Percentiles rank a stretch among this genome's conserved stretches.
Evolutionary conservation across 1,140 invertebrate genomes (phyloP).

Genomic region (Cydia strobilella): DNA sequence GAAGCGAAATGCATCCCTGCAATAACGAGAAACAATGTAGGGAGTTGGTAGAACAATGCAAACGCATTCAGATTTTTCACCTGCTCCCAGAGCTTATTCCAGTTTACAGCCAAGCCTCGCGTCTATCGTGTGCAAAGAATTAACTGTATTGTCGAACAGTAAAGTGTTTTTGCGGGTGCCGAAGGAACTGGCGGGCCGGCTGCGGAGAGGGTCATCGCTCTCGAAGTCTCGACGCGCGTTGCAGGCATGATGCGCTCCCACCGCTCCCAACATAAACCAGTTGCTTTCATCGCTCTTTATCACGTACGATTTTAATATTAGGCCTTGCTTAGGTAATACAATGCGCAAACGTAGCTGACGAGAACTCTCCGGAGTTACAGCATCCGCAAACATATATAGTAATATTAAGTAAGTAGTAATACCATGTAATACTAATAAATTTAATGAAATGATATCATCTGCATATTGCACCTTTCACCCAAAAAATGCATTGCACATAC

Average conservation of each 20-base stretch:
- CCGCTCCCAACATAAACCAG: neutral
- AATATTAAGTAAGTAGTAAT: too few relatives aligned
- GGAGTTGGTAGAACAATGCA: too few relatives aligned
- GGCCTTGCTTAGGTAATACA: neutral
- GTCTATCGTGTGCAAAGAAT: conserved; percentile 6
- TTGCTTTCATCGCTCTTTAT: neutral
- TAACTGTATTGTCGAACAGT: conserved; percentile 28
- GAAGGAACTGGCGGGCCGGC: conserved; percentile 8
- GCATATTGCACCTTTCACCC: too few relatives aligned
- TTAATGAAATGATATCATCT: too few relatives aligned
- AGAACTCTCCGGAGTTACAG: too few relatives aligned
- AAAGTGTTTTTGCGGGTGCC: conserved; percentile 28
- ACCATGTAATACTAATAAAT: too few relatives aligned
- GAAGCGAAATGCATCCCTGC: too few relatives aligned
- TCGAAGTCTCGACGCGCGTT: conserved; percentile 1
- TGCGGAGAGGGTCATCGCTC: conserved; percentile 25
- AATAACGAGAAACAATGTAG: too few relatives aligned
- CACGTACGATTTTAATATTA: neutral
- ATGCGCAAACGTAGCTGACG: neutral
- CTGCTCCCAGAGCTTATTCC: too few relatives aligned
- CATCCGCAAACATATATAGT: too few relatives aligned
- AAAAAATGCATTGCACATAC: too few relatives aligned
- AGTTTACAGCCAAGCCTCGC: neutral
- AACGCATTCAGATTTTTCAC: too few relatives aligned
- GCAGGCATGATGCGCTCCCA: neutral